Base-by-base conservation (phyloP, 64 coral and sea anemone species). In the Stichodactyla helianthus region DNA sequence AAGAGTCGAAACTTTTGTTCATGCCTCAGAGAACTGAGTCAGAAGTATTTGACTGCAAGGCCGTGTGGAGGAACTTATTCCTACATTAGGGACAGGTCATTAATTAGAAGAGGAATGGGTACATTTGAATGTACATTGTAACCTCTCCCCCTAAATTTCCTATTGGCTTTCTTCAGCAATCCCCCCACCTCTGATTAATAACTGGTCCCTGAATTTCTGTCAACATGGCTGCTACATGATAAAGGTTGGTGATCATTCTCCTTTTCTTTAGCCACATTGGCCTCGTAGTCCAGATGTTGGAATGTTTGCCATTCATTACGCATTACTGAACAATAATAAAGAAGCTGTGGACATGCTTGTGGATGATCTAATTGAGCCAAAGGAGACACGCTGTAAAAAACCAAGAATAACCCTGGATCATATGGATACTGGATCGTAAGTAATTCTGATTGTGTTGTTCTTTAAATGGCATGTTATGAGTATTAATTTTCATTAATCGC, bases 391-490 rank as follows among this genome's bases (percentile, higher is more conserved):
- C 51, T 80, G 68, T n/a, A 87, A 60, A 8, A 50, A 71, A 86
- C 94, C 94, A 2, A 92, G 86, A 25, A 62, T 89, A 16, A 82
- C 83, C 23, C 77, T 95, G 9, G 4, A 86, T 79, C 87, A 53
- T 22, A 92, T 92, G 90, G 94, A 95, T 70, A 95, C 94, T 79
- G 94, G 94, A 88, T 91, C 94, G 90, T 95, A 85, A 77, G 90
- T 89, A 4, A 74, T 25, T 23, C 20, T 70, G 7, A 23, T 27
- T 20, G n/a, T 26, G 10, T 63, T 1, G 15, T 6, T 19, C 6
- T 63, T 16, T 63, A 63, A 0, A 63, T 16, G 19, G 19, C 0
- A 17, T 18, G 14, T 35, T 85, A 31, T 62, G 5, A 83, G 11
- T 54, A 44, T 44, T 44, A 44, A 44, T 83, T 74, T 1, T 74